Base-by-base conservation (phyloP, 2,113 vertebrate genomes). In the Platycercus adscitus region DNA sequence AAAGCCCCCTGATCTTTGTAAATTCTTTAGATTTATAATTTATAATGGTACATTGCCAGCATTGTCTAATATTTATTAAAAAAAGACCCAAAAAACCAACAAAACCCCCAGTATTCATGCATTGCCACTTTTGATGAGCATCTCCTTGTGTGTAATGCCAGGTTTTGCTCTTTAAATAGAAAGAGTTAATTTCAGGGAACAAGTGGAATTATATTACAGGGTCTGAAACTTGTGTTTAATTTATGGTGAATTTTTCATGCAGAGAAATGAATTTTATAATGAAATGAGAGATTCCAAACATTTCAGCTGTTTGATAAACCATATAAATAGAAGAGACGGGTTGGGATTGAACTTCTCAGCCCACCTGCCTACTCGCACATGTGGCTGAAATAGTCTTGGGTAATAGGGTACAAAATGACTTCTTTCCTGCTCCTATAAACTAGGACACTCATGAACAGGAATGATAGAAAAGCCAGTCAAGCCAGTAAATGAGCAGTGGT, bases 251-350 rank as follows among this genome's bases (percentile, higher is more conserved):
- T 87, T 95, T 58, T 81, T 95, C 95, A 89, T 94, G 95, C 76
- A 81, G 49, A 91, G 63, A 95, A 95, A 91, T 87, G 43, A 80
- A 90, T 95, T 94, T 94, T 94, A 64, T 80, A 96, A 91, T 87
- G 9, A 87, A 93, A 91, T 73, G 66, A 95, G 61, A 90, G 61
- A 88, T 91, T 91, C 85, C 56, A 93, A 95, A 84, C n/a, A 69
- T 90, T 94, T 97, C 91, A 95, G 82, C 58, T 93, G 80, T 91
- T 95, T 96, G 94, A 91, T 95, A 95, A 95, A 88, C 69, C 58
- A 37, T 84, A 88, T 84, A 85, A 95, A 95, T 77, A 95, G 72
- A 96, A 95, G 33, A 58, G 68, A 94, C 70, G 35, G 15, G 3
- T 80, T 90, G 73, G 65, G 49, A 75, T 52, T 94, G 66, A 96